Base-by-base conservation (phyloP, 2,113 vertebrate genomes). In the Paramisgurnus dabryanus region DNA sequence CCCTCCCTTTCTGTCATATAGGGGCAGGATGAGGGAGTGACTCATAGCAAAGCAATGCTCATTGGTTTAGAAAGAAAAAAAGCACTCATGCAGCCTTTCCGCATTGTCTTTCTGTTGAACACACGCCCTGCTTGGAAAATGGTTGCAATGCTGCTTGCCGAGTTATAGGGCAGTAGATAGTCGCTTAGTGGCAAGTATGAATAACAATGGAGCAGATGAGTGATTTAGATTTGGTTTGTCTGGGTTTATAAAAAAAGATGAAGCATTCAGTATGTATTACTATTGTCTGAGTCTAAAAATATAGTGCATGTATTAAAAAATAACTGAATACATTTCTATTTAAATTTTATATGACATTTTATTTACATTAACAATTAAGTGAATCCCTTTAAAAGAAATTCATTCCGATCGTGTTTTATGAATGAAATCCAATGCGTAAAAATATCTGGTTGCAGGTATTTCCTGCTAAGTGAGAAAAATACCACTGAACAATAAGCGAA, bases 1-100 rank as follows among this genome's bases (percentile, higher is more conserved):
- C 71, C 82, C 79, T 66, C 77, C 81, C 78, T 76, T 70, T 75
- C 47, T 76, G 79, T 66, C 78, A 70, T 78, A 79, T 82, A 69
- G 61, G 79, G 81, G 70, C 58, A 82, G 82, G 81, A 77, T 74
- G 80, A 71, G 73, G 73, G 50, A 78, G 80, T 86, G 85, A 87
- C 81, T 85, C 81, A 86, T 75, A 47, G 7, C 41, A 73, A 43
- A 79, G 72, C 77, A 70, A 82, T 80, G 78, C 82, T 80, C 76
- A 82, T 82, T 87, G 84, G 85, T 17, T 83, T 57, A 79, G 61
- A 40, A 61, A 67, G 49, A 61, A 6, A 61, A 27, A 45, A 17
- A 57, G 18, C 9, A 80, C 68, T n/a, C 66, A 83, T 75, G 70
- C 81, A 81, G 78, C 80, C 39, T 50, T 75, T 82, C 83, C 49